Conservation (phyloP, 2,113 vertebrate species). For the Tinamus guttatus region DNA sequence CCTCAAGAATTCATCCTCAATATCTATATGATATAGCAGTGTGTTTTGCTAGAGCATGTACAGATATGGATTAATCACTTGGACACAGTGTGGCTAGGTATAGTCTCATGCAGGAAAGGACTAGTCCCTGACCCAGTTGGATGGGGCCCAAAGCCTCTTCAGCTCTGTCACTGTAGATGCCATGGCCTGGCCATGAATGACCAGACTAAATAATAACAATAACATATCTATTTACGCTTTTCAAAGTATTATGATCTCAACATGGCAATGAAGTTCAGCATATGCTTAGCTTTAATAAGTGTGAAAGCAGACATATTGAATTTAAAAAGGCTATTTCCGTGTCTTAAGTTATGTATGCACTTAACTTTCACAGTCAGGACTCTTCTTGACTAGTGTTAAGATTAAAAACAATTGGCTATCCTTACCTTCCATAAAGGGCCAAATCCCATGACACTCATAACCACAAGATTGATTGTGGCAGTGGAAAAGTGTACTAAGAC, state of each 20-base stretch:
- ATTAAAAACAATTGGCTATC: slow-evolving; percentile 54
- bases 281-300: neutral
- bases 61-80: neutral
- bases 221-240: neutral
- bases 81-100: neutral
- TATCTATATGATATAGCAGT: neutral
- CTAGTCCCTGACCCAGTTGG: neutral
- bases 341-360: neutral
- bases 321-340: neutral
- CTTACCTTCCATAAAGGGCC: neutral
- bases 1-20: neutral
- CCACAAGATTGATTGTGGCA: neutral
- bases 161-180: neutral
- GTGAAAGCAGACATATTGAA: neutral
- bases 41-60: neutral
- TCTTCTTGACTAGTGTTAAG: slow-evolving; percentile 31
- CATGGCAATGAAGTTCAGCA: neutral
- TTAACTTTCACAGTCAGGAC: neutral
- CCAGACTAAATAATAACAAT: neutral
- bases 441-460: neutral
- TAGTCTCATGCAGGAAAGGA: neutral
- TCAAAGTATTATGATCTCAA: neutral
- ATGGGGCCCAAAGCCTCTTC: neutral
- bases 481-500: neutral
- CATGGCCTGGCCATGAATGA: rapidly evolving